Evolutionary conservation across 2,888 invertebrate species (phyloP).

Genomic region (Fissipunctia ypsillon): DNA sequence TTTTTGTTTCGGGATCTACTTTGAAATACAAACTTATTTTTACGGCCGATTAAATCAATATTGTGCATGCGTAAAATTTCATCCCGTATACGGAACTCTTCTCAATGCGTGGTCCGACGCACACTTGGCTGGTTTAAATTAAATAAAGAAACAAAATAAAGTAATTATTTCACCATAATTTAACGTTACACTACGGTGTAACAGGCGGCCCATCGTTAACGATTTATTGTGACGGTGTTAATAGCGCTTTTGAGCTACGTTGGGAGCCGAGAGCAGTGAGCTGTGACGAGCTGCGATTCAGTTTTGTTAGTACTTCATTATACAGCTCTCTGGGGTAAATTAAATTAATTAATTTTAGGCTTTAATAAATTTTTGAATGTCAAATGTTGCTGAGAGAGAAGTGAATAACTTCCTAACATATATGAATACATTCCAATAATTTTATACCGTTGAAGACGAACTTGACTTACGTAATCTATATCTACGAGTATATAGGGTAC

Average conservation of each 20-base stretch:
- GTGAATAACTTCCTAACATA: background rate
- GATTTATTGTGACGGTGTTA: constrained; percentile 60
- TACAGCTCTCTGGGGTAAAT: constrained; percentile 11
- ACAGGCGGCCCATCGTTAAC: constrained; percentile 36
- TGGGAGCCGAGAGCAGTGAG: constrained; percentile 29
- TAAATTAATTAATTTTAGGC: constrained; percentile 1
- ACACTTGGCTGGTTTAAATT: too few relatives aligned
- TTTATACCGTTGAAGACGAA: too few relatives aligned
- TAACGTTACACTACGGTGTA: constrained; percentile 35
- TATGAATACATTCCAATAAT: background rate
- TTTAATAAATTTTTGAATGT: constrained; percentile 9
- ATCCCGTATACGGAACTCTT: background rate
- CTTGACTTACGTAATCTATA: background rate
- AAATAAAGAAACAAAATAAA: background rate
- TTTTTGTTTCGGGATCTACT: background rate
- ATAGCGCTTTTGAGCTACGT: constrained; percentile 60
- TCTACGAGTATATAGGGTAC: background rate
- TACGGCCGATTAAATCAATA: background rate
- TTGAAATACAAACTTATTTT: background rate
- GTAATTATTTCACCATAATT: background rate
- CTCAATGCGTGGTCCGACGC: background rate
- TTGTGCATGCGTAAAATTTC: background rate
- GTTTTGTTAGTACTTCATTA: constrained; percentile 31
- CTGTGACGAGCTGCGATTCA: constrained; percentile 32
- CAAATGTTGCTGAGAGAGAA: constrained; percentile 3